These are phyloP conservation scores for Apoda limacodes DNA, from an alignment of 2,888 invertebrate species.

Conservation along the genomic window DNA sequence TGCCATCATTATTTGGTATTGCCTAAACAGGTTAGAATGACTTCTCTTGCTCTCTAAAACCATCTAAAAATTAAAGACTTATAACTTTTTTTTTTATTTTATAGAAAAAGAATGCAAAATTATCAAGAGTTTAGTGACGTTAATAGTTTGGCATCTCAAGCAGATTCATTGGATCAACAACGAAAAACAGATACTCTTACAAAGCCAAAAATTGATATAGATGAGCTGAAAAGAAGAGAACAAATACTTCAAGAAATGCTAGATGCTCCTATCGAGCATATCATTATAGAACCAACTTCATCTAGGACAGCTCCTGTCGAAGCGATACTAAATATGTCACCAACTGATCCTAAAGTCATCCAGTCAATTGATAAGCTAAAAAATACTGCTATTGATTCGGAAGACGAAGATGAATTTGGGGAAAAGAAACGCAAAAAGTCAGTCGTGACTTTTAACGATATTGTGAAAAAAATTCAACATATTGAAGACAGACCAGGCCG, in stretches of 20 bases:
- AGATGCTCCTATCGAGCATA: slow-evolving; percentile 27
- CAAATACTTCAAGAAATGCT: slow-evolving; percentile 48
- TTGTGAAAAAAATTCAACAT: slow-evolving; percentile 63
- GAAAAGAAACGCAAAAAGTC: slow-evolving; percentile 35
- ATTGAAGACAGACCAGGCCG: slow-evolving; percentile 48
- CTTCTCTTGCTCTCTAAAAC: slow-evolving; percentile 18
- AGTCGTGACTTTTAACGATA: slow-evolving; percentile 67
- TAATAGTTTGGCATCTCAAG: slow-evolving; percentile 38
- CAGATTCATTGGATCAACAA: slow-evolving; percentile 26
- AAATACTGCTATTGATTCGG: slow-evolving; percentile 38
- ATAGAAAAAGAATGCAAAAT: slow-evolving; percentile 36
- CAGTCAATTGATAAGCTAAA: slow-evolving; percentile 57
- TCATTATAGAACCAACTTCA: not conserved
- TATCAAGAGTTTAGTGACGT: slow-evolving; percentile 43
- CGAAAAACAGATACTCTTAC: slow-evolving; percentile 28
- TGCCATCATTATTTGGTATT: slow-evolving; percentile 37
- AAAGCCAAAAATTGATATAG: slow-evolving; percentile 44
- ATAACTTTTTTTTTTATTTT: slow-evolving; percentile 23
- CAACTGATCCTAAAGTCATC: slow-evolving; percentile 39
- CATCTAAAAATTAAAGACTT: not conserved
- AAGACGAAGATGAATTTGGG: slow-evolving; percentile 55
- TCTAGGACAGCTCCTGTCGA: no score
- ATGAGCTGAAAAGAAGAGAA: slow-evolving; percentile 49
- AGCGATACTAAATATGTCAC: slow-evolving; percentile 22
- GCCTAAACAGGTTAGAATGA: slow-evolving; percentile 47